These are phyloP conservation scores for Himalopsyche japonica DNA, from an alignment of 2,888 invertebrate species.

Conservation along the genomic window DNA sequence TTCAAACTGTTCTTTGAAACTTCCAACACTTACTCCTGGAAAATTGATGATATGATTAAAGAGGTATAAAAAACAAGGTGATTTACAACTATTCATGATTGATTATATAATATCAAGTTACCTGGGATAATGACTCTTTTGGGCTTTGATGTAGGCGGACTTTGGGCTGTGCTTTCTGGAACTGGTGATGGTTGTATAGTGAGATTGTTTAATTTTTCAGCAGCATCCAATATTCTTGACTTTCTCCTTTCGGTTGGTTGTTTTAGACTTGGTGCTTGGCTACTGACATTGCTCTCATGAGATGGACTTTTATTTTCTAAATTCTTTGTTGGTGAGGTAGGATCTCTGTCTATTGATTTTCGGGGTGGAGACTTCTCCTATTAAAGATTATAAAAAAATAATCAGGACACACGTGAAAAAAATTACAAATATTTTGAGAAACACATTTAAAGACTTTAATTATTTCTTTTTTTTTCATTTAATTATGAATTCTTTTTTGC, in stretches of 20 bases:
- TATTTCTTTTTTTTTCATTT: no score
- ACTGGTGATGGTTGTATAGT: slow-evolving; percentile 45
- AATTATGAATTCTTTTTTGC: no score
- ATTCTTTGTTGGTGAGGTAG: slow-evolving; percentile 22
- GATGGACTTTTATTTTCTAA: slow-evolving; percentile 35
- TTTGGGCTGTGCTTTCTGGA: slow-evolving; percentile 43
- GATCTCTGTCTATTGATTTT: slow-evolving; percentile 35
- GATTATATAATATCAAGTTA: slow-evolving; percentile 38
- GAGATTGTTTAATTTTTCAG: slow-evolving; percentile 54
- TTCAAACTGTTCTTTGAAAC: slow-evolving; percentile 85
- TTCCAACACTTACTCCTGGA: slow-evolving; percentile 77
- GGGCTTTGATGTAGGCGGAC: slow-evolving; percentile 61
- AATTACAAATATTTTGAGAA: no score
- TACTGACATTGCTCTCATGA: slow-evolving; percentile 31
- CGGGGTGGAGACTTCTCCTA: slow-evolving; percentile 39
- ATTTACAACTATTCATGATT: background rate
- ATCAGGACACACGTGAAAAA: no score
- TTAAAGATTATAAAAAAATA: background rate
- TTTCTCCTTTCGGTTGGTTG: slow-evolving; percentile 63
- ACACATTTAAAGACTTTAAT: no score
- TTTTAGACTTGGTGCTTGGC: slow-evolving; percentile 16
- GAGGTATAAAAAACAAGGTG: background rate
- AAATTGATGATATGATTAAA: background rate
- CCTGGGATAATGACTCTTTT: slow-evolving; percentile 80
- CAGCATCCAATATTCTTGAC: slow-evolving; percentile 63